Percentiles rank a stretch among this genome's conserved stretches.
Evolutionary conservation across 1,140 invertebrate genomes (phyloP).

Genomic region (Probaryconus sp.): DNA sequence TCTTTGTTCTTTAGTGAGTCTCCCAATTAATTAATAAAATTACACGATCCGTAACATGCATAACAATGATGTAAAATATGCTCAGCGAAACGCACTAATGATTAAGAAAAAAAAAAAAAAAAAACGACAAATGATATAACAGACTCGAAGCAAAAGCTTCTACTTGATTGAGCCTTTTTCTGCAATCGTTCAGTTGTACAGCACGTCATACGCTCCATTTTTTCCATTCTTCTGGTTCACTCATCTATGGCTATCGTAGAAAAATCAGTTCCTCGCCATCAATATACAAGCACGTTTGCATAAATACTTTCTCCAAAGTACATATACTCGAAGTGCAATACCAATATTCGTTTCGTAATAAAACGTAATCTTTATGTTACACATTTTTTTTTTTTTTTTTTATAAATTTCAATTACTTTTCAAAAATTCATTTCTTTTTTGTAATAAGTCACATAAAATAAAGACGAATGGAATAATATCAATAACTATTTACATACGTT

Average conservation of each 20-base stretch:
- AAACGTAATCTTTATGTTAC: too few species aligned
- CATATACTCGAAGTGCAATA: too few species aligned
- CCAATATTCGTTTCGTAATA: too few species aligned
- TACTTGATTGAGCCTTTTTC: conserved; percentile 52
- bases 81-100: conserved; percentile 41
- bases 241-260: conserved; percentile 37
- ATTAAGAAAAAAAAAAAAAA: too few species aligned
- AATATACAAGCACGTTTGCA: conserved; percentile 37
- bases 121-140: conserved; percentile 26
- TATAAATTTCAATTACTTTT: too few species aligned
- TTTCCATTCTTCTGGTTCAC: conserved; percentile 49
- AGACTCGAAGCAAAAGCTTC: conserved; percentile 38
- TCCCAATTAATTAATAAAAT: too few species aligned
- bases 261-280: conserved; percentile 54
- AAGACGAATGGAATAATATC: too few species aligned
- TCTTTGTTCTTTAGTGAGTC: too few species aligned
- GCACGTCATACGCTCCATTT: conserved; percentile 56
- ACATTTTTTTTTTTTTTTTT: neutral
- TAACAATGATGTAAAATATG: conserved; percentile 37
- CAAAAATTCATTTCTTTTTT: too few species aligned
- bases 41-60: neutral
- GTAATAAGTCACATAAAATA: too few species aligned
- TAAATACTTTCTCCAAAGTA: conserved; percentile 19
- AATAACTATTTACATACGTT: too few species aligned
- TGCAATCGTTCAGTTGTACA: conserved; percentile 42